phyloP scores from a whole-genome alignment of 2,888 invertebrate species.

The Platerodrilus igneus region DNA sequence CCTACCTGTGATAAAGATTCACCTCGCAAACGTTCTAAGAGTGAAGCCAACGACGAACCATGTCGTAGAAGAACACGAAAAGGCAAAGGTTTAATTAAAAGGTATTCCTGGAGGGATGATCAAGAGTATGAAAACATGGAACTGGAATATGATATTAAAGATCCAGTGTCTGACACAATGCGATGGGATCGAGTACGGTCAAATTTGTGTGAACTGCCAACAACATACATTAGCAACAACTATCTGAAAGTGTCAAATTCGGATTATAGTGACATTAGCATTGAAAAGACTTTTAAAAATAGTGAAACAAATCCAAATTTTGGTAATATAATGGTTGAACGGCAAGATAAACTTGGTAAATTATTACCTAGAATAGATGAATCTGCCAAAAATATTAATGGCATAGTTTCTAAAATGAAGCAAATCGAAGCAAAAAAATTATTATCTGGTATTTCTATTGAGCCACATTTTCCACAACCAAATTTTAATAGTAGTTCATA shows the following conservation, averaged over 20 bases:
- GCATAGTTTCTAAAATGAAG: constrained; percentile 13
- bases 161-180: constrained; percentile 31
- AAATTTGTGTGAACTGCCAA: constrained; percentile 44
- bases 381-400: constrained; percentile 10
- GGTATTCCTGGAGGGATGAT: constrained; percentile 36
- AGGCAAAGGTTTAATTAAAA: constrained; percentile 42
- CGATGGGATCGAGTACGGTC: constrained; percentile 40
- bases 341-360: constrained; percentile 21
- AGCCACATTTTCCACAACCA: not conserved
- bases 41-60: constrained; percentile 41
- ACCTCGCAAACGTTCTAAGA: constrained; percentile 41
- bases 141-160: constrained; percentile 39
- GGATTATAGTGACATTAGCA: constrained; percentile 31
- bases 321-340: constrained; percentile 25
- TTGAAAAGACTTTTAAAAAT: constrained; percentile 34
- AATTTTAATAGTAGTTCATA: not conserved
- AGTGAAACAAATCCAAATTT: constrained; percentile 33
- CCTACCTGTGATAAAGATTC: constrained; percentile 44
- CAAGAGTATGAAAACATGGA: constrained; percentile 44
- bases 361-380: constrained; percentile 17
- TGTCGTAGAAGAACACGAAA: constrained; percentile 43
- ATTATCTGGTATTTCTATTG: not conserved
- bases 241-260: constrained; percentile 29
- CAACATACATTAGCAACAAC: constrained; percentile 46
- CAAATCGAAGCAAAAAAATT: no score